These are phyloP conservation scores for Temnothorax curvispinosus DNA, from an alignment of 1,140 invertebrate species.

Conservation along the genomic window DNA sequence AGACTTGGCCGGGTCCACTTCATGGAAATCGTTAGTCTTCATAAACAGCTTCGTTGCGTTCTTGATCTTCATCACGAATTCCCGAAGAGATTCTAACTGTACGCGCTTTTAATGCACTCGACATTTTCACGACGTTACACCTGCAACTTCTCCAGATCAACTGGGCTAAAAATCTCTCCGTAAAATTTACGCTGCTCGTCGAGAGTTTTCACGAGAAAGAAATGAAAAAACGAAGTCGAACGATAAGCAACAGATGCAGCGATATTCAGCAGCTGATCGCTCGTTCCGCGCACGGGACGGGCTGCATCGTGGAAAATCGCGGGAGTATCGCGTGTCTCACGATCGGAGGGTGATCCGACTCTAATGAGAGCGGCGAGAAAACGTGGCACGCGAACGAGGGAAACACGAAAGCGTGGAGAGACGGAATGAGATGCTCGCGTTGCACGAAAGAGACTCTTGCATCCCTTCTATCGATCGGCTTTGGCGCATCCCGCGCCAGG, in stretches of 20 bases:
- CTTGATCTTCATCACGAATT: neutral
- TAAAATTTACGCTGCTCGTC: neutral
- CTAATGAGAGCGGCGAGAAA: constrained; percentile 38
- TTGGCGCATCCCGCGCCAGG: neutral
- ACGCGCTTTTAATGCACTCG: neutral
- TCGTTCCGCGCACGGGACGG: constrained; percentile 1
- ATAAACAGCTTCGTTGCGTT: neutral
- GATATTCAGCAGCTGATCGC: constrained; percentile 3
- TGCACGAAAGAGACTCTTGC: neutral
- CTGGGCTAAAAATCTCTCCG: neutral
- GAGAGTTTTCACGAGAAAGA: constrained; percentile 14
- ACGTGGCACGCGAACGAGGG: constrained; percentile 36
- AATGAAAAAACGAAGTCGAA: neutral
- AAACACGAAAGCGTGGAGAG: constrained; percentile 49
- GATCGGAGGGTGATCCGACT: neutral
- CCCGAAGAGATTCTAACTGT: neutral
- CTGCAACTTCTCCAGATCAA: neutral
- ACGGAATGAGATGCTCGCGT: constrained; percentile 11
- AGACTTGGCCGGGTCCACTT: neutral
- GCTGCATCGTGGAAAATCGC: constrained; percentile 17
- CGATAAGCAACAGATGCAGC: neutral
- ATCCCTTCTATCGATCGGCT: constrained; percentile 37
- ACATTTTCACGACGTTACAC: neutral
- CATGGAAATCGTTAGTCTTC: neutral
- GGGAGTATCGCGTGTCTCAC: constrained; percentile 20